Percentiles rank a stretch among this genome's conserved stretches.
phyloP scores from a whole-genome alignment of 2,888 invertebrate genomes.

The Lasioglossum villosulum region DNA sequence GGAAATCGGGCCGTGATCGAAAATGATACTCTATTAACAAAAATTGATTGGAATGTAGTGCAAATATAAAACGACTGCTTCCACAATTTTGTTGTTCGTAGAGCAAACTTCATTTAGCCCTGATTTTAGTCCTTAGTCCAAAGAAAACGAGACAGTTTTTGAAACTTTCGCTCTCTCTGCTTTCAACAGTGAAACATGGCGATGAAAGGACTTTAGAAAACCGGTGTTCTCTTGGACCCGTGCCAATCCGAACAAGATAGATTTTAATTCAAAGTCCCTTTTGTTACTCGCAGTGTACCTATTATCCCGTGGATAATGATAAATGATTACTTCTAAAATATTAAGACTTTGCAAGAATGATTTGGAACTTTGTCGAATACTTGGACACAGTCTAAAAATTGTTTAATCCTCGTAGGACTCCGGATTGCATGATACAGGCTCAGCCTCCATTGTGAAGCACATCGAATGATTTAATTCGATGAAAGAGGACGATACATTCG shows the following conservation, averaged over 20 bases:
- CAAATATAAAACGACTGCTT: not conserved
- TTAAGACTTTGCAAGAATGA: not conserved
- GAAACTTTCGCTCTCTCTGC: not conserved
- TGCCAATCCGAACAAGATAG: slow-evolving; percentile 7
- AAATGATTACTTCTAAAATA: not conserved
- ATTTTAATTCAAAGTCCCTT: not conserved
- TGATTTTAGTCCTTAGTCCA: not conserved
- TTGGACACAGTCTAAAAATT: not conserved
- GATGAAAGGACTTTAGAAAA: slow-evolving; percentile 17
- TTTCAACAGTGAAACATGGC: slow-evolving; percentile 1
- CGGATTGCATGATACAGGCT: not conserved
- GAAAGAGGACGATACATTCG: slow-evolving; percentile 19
- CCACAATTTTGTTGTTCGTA: not conserved
- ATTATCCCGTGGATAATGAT: not conserved
- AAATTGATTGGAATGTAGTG: not conserved
- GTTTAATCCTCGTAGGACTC: not conserved
- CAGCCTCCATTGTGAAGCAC: not conserved
- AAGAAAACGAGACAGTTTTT: slow-evolving; percentile 6
- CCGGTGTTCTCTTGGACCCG: not conserved
- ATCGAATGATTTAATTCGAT: slow-evolving; percentile 33
- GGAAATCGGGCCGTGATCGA: not conserved
- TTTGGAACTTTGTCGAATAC: not conserved
- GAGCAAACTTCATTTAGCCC: not conserved
- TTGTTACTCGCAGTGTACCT: not conserved
- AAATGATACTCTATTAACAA: not conserved